A percentile compares a stretch with the other conserved stretches of the same genome.
Conservation (phyloP, 2,113 vertebrate species). For the Pseudorectes ferrugineus region DNA sequence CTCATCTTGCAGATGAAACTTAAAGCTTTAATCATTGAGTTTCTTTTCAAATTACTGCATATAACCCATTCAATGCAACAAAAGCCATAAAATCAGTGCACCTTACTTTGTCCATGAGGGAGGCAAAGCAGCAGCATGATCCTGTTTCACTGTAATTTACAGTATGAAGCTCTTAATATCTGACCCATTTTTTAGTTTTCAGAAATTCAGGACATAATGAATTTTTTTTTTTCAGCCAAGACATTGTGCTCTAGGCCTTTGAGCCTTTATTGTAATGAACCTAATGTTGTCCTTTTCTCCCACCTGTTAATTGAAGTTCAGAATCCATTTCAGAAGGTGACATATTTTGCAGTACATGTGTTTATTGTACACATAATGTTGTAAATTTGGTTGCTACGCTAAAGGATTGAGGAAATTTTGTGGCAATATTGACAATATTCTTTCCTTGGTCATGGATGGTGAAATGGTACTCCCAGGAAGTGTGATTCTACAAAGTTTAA, state of each 20-base stretch:
- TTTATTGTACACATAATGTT: neutral
- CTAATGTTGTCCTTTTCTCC: neutral
- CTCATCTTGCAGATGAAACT: neutral
- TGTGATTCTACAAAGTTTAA: neutral
- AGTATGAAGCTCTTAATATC: neutral
- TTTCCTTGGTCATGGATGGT: neutral
- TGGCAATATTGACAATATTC: neutral
- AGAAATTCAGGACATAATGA: neutral
- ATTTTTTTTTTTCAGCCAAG: neutral
- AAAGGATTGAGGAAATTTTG: neutral
- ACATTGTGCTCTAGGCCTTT: neutral
- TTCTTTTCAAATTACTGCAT: neutral
- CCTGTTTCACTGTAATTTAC: neutral
- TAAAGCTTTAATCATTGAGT: neutral
- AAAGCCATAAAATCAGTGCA: neutral
- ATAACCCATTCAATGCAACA: neutral
- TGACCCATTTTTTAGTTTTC: neutral
- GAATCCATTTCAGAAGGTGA: constrained; percentile 16
- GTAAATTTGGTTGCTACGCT: neutral
- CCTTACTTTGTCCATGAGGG: neutral
- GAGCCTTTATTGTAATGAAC: neutral
- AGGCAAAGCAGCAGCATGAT: neutral
- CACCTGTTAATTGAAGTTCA: neutral
- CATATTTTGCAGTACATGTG: neutral
- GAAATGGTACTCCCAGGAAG: neutral